phyloP scores from a whole-genome alignment of 2,888 invertebrate species.

The Scaptomyza parva region DNA sequence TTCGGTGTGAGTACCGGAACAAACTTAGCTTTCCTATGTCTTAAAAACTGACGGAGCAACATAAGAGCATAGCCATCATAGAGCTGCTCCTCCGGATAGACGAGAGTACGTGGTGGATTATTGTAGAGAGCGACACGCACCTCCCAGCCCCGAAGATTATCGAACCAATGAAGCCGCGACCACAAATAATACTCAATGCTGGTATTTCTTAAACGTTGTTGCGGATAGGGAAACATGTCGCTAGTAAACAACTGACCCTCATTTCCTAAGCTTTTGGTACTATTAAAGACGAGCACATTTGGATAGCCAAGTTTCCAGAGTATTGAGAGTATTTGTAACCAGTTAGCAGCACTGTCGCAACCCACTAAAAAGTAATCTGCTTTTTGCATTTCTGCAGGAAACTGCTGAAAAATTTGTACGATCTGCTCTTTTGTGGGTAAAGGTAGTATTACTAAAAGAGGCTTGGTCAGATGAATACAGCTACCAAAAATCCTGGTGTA shows the following conservation, averaged over 20 bases:
- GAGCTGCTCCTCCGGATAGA: slow-evolving; percentile 41
- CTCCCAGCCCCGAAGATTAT: slow-evolving; percentile 31
- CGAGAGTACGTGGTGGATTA: slow-evolving; percentile 59
- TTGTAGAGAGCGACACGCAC: slow-evolving; percentile 62
- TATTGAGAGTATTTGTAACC: slow-evolving; percentile 25
- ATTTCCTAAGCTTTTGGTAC: not conserved
- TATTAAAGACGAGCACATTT: slow-evolving; percentile 54
- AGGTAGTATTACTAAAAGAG: slow-evolving; percentile 39
- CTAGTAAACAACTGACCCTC: slow-evolving; percentile 22
- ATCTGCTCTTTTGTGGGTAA: not conserved
- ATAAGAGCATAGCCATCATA: slow-evolving; percentile 55
- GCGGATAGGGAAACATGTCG: slow-evolving; percentile 28
- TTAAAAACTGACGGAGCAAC: slow-evolving; percentile 46
- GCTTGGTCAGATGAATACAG: slow-evolving; percentile 16
- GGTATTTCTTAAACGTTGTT: slow-evolving; percentile 12
- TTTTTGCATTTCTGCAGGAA: slow-evolving; percentile 42
- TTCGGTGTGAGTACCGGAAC: slow-evolving; percentile 36
- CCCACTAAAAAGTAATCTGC: slow-evolving; percentile 46
- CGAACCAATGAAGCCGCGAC: slow-evolving; percentile 52
- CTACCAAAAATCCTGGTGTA: not conserved
- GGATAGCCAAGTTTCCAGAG: slow-evolving; percentile 50
- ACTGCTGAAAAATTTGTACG: slow-evolving; percentile 16
- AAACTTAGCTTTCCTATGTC: slow-evolving; percentile 35
- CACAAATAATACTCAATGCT: slow-evolving; percentile 42
- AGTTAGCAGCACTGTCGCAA: slow-evolving; percentile 14